Percentiles rank a stretch among this genome's conserved stretches.
phyloP scores from a whole-genome alignment of 2,797 vertebrate species.

The Micromesistius poutassou region DNA sequence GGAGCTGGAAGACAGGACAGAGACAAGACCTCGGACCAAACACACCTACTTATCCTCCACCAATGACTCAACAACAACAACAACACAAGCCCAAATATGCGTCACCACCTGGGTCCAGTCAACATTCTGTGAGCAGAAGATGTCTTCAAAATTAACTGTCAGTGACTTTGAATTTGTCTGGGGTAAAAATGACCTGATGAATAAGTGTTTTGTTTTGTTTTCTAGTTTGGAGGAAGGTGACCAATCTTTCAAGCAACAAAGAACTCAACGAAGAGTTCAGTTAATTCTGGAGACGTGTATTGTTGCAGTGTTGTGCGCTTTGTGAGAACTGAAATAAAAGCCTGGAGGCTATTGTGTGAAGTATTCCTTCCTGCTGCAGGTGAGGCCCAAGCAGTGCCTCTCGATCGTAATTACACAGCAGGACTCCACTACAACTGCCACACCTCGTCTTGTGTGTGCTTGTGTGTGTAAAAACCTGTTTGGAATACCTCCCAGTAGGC shows the following conservation, averaged over 20 bases:
- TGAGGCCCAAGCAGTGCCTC: neutral
- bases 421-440: slow-evolving; percentile 32
- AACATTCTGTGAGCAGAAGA: neutral
- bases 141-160: neutral
- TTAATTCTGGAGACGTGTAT: too few species aligned
- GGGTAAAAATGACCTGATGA: neutral
- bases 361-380: neutral
- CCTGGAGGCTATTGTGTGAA: neutral
- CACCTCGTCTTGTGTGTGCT: slow-evolving; percentile 25
- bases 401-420: slow-evolving; percentile 32
- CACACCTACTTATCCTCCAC: slow-evolving; percentile 22
- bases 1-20: neutral
- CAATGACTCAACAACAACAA: slow-evolving; percentile 19
- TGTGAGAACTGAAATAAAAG: neutral
- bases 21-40: slow-evolving; percentile 51
- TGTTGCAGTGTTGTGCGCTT: neutral
- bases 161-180: neutral
- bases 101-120: neutral
- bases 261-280: neutral
- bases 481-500: slow-evolving; percentile 41
- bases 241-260: neutral
- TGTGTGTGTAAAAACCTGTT: neutral
- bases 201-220: neutral
- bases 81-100: neutral
- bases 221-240: neutral